phyloP scores from a whole-genome alignment of 2,113 vertebrate genomes.

The Microcebus lehilahytsara region DNA sequence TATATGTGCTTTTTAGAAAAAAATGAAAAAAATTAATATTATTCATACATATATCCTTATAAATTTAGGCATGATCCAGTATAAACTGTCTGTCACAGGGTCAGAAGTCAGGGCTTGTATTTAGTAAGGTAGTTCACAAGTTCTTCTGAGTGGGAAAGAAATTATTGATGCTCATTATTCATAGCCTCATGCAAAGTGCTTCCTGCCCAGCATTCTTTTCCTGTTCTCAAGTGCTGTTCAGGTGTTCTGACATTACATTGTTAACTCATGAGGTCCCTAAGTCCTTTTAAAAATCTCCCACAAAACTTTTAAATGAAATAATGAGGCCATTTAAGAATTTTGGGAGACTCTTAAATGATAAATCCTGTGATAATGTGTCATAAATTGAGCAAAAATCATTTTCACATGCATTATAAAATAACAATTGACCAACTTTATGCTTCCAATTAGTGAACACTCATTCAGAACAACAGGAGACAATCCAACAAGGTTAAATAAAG shows the following conservation, averaged over 20 bases:
- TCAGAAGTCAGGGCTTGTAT: background rate
- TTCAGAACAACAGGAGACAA: background rate
- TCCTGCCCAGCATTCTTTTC: background rate
- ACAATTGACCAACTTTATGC: background rate
- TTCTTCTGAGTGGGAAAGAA: background rate
- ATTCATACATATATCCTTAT: background rate
- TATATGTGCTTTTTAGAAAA: background rate
- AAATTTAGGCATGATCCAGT: background rate
- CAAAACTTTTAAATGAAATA: constrained; percentile 40
- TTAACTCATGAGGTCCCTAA: background rate
- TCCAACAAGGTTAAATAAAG: background rate
- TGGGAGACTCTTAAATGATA: background rate
- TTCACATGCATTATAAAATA: background rate
- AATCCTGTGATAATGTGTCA: background rate
- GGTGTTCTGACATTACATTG: background rate
- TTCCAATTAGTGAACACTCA: background rate
- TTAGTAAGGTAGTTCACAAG: background rate
- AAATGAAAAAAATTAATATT: background rate
- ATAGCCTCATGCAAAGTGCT: background rate
- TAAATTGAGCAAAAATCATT: background rate
- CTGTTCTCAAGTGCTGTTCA: background rate
- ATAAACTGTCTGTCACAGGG: background rate
- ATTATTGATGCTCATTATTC: background rate
- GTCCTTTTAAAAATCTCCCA: background rate
- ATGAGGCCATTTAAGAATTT: constrained; percentile 20